Percentiles rank a stretch among this genome's conserved stretches.
phyloP scores from a whole-genome alignment of 2,888 invertebrate species.

The Archaeoteleia sp. region DNA sequence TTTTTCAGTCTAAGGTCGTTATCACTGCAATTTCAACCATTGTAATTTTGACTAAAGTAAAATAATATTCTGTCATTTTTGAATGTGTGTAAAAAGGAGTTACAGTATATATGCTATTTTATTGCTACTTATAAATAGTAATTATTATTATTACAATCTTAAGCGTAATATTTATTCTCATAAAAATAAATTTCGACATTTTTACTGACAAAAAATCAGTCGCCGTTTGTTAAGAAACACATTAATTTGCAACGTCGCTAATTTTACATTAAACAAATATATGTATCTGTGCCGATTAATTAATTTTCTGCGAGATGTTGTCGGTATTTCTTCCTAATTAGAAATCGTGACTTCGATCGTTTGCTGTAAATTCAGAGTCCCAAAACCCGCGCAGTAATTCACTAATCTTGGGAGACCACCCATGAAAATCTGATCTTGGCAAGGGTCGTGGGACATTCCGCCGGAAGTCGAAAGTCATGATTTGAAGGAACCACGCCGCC shows the following conservation, averaged over 20 bases:
- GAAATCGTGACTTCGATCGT: slow-evolving; percentile 54
- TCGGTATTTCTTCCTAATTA: slow-evolving; percentile 47
- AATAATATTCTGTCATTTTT: too few species aligned
- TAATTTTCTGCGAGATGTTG: slow-evolving; percentile 34
- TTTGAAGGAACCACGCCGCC: slow-evolving; percentile 34
- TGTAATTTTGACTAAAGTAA: too few species aligned
- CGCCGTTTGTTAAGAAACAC: too few species aligned
- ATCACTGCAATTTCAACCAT: too few species aligned
- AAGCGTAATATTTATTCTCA: too few species aligned
- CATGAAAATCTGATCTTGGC: slow-evolving; percentile 48
- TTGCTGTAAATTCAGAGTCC: slow-evolving; percentile 52
- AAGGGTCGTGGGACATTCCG: slow-evolving; percentile 45
- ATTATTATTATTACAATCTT: too few species aligned
- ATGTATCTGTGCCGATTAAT: slow-evolving; percentile 47
- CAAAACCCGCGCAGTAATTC: slow-evolving; percentile 50
- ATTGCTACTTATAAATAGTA: too few species aligned
- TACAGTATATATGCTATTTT: too few species aligned
- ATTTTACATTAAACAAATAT: slow-evolving; percentile 39
- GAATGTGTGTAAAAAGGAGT: too few species aligned
- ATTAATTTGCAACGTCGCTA: slow-evolving; percentile 43
- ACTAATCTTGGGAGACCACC: slow-evolving; percentile 52
- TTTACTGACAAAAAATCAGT: too few species aligned
- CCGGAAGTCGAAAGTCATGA: slow-evolving; percentile 48
- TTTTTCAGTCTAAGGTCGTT: too few species aligned
- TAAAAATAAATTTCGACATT: too few species aligned